Conservation (phyloP, 2,888 invertebrate genomes). For the Notodonta dromedarius region DNA sequence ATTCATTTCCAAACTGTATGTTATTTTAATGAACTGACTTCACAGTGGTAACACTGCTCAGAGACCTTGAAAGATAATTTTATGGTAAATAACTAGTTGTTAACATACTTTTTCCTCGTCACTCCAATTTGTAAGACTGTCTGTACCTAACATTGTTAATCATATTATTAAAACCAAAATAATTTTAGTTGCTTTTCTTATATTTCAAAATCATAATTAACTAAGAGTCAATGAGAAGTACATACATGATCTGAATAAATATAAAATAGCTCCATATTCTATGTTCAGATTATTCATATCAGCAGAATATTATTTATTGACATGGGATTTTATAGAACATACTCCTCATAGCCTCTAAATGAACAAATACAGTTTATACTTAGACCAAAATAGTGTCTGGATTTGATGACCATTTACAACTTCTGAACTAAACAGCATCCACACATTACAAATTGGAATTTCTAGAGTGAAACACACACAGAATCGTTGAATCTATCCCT, state of each 20-base stretch:
- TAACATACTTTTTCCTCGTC: slow-evolving; percentile 60
- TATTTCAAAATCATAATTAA: slow-evolving; percentile 49
- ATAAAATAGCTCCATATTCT: slow-evolving; percentile 25
- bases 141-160: slow-evolving; percentile 66
- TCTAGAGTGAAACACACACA: slow-evolving; percentile 71
- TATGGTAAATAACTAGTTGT: slow-evolving; percentile 42
- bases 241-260: slow-evolving; percentile 35
- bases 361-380: slow-evolving; percentile 46
- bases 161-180: slow-evolving; percentile 50
- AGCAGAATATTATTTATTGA: slow-evolving; percentile 32
- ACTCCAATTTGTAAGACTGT: slow-evolving; percentile 62
- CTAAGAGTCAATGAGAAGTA: slow-evolving; percentile 44
- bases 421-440: slow-evolving; percentile 70
- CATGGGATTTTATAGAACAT: slow-evolving; percentile 44
- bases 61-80: slow-evolving; percentile 51
- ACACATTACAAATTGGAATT: slow-evolving; percentile 70
- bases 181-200: slow-evolving; percentile 53
- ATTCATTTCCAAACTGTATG: slow-evolving; percentile 22
- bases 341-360: slow-evolving; percentile 52
- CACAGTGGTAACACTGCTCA: slow-evolving; percentile 25
- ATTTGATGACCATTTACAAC: slow-evolving; percentile 54
- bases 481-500: slow-evolving; percentile 62
- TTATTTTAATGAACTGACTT: slow-evolving; percentile 12
- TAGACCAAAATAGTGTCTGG: slow-evolving; percentile 42
- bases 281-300: slow-evolving; percentile 9